Evolutionary conservation across 2,888 invertebrate genomes (phyloP).

Genomic region (Ennomos fuscantarius): DNA sequence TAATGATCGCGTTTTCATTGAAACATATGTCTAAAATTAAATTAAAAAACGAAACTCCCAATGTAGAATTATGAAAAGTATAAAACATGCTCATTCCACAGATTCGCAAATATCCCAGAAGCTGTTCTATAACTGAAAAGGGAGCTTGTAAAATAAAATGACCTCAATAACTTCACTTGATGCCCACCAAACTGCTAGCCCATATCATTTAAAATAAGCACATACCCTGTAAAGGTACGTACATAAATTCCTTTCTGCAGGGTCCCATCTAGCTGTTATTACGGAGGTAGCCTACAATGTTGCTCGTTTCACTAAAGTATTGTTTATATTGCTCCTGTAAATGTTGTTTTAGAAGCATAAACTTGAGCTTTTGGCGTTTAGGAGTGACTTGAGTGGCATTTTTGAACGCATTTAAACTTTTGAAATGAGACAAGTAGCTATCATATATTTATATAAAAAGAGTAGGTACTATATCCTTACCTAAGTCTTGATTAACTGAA

Average conservation of each 20-base stretch:
- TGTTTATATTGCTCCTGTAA: conserved; percentile 14
- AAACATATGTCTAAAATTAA: too few relatives aligned
- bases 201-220: conserved; percentile 40
- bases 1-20: too few relatives aligned
- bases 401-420: too few relatives aligned
- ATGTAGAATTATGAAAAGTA: too few relatives aligned
- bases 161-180: conserved; percentile 30
- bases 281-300: conserved; percentile 33
- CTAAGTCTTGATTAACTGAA: too few relatives aligned
- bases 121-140: conserved; percentile 19
- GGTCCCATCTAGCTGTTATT: conserved; percentile 36
- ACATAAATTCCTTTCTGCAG: conserved; percentile 53
- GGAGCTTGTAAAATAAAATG: conserved; percentile 29
- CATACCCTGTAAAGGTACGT: conserved; percentile 45
- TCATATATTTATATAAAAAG: too few relatives aligned
- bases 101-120: conserved; percentile 15
- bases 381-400: too few relatives aligned
- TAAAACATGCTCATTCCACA: background rate
- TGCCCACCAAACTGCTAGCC: conserved; percentile 27
- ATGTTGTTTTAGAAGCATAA: conserved; percentile 4
- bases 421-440: too few relatives aligned
- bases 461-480: too few relatives aligned
- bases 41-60: too few relatives aligned
- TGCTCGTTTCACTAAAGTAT: conserved; percentile 29
- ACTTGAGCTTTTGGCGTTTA: too few relatives aligned